Percentiles rank a stretch among this genome's conserved stretches.
Evolutionary conservation across 2,888 invertebrate species (phyloP).

Genomic region (Trisateles emortualis): DNA sequence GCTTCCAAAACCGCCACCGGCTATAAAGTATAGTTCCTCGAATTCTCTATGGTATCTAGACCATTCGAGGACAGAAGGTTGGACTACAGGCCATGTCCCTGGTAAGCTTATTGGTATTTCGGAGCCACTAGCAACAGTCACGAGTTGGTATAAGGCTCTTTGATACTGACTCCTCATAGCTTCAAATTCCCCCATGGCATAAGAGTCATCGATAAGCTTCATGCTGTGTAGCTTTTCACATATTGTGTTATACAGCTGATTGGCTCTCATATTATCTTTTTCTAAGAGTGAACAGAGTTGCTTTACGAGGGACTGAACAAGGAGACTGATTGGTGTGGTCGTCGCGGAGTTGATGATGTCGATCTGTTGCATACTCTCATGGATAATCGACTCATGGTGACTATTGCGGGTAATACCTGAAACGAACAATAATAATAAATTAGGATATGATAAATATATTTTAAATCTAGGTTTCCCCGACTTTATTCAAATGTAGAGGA

Average conservation of each 20-base stretch:
- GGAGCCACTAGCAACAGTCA: conserved; percentile 86
- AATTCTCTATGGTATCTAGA: conserved; percentile 91
- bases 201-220: conserved; percentile 90
- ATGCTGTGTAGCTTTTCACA: conserved; percentile 90
- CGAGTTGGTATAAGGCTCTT: conserved; percentile 88
- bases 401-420: conserved; percentile 68
- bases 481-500: no score
- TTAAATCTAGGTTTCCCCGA: no score
- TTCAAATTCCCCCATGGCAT: conserved; percentile 90
- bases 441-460: no score
- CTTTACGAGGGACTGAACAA: conserved; percentile 90
- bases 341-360: conserved; percentile 72
- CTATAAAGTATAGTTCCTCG: conserved; percentile 90
- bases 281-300: conserved; percentile 89
- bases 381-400: conserved; percentile 69
- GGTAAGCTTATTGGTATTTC: conserved; percentile 82
- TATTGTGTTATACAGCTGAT: conserved; percentile 88
- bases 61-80: conserved; percentile 85
- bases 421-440: conserved; percentile 45
- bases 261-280: conserved; percentile 85
- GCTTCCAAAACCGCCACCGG: conserved; percentile 92
- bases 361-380: conserved; percentile 72
- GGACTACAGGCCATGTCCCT: conserved; percentile 82
- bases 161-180: conserved; percentile 90
- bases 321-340: conserved; percentile 88